Evolutionary conservation across 2,113 vertebrate genomes (phyloP), one percentile per base, ranked within the genome.

Genomic region (Albula glossodonta): DNA sequence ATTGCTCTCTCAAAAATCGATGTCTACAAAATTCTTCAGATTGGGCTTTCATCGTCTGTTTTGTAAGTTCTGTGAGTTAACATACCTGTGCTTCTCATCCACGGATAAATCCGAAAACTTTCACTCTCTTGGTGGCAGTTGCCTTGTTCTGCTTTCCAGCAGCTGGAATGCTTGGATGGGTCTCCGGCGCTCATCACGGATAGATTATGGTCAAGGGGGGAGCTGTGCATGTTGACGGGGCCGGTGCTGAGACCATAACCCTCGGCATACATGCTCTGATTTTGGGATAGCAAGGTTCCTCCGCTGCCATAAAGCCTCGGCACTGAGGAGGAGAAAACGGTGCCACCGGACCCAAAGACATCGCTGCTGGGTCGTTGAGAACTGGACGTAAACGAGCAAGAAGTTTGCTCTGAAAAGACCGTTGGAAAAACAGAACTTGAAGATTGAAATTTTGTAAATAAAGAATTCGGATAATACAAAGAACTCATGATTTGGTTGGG

Each of bases 1-100:
- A 19, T 25, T 25, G 8, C 70, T 31, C 12, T 74, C n/a, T 31
- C 70, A 25, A 74, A 19, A 74, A 31, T 8, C 10, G n/a, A 31
- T 9, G n/a, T 25, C 31, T 31, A 74, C 70, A 9, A 31, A 19
- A 31, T 74, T 9, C 31, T 19, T 5, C 22, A 74, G 63, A n/a
- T 19, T 74, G 70, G 70, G 6, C 22, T 74, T n/a, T 74, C 31
- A 25, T n/a, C 10, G 19, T 74, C n/a, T 25, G 70, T 80, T 60
- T 51, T 15, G 41, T 51, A 48, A 25, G 66, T 57, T 53, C 49
- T 56, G 15, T 22, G 11, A 25, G 63, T 11, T 52, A 50, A 53
- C 94, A 95, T 95, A 98, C 97, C 97, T 97, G 97, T 94, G 94
- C 94, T 97, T 91, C 95, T 95, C 97, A 98, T 98, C 97, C 97